phyloP scores from a whole-genome alignment of 1,140 invertebrate genomes.

The Colletes latitarsis region DNA sequence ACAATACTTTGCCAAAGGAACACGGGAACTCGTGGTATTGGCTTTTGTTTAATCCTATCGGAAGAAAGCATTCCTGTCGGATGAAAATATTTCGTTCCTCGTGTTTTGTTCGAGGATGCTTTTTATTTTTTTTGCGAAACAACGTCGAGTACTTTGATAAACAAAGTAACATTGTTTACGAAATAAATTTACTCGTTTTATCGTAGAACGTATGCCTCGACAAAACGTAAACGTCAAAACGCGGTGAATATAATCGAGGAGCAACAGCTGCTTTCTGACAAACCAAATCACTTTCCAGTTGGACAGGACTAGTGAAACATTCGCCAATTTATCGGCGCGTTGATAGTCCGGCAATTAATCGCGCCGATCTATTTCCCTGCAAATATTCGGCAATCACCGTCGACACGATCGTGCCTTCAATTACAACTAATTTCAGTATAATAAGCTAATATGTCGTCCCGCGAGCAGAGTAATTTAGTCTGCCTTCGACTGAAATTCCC shows the following conservation, averaged over 20 bases:
- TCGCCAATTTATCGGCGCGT: background rate
- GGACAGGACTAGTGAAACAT: background rate
- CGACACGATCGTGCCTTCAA: background rate
- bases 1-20: background rate
- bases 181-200: too few relatives aligned
- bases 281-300: too few relatives aligned
- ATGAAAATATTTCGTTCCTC: background rate
- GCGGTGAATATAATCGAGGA: too few relatives aligned
- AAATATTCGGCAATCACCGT: background rate
- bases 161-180: too few relatives aligned
- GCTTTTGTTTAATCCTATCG: background rate
- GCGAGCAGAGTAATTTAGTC: background rate
- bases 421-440: background rate
- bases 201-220: too few relatives aligned
- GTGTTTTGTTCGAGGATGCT: background rate
- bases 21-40: background rate
- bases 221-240: too few relatives aligned
- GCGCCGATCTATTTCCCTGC: background rate
- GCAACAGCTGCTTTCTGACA: too few relatives aligned
- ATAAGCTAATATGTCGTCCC: background rate
- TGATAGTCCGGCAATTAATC: background rate
- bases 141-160: too few relatives aligned
- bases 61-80: background rate
- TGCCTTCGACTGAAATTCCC: background rate
- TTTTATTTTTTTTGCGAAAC: too few relatives aligned